phyloP scores from a whole-genome alignment of 2,113 vertebrate species.

The Callopanchax toddi region DNA sequence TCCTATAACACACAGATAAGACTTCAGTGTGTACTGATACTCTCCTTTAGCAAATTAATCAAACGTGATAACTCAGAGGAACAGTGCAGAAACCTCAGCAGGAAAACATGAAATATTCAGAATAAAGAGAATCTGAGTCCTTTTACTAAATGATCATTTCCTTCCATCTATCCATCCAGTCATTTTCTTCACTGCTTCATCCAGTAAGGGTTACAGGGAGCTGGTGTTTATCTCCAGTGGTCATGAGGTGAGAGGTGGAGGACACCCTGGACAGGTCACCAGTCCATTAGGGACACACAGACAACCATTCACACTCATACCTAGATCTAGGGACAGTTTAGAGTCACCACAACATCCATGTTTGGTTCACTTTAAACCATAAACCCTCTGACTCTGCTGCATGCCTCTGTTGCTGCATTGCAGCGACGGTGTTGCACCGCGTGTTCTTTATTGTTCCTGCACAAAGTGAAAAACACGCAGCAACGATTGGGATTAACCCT shows the following conservation, averaged over 20 bases:
- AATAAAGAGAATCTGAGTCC: slow-evolving; percentile 4
- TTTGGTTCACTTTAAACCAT: too few species aligned
- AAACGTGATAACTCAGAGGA: background rate
- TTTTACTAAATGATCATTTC: slow-evolving; percentile 18
- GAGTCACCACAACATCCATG: too few species aligned
- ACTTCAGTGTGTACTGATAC: background rate
- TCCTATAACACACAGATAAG: background rate
- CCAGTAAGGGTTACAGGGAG: too few species aligned
- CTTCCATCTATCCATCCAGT: too few species aligned
- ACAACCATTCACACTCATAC: too few species aligned
- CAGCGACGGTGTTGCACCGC: background rate
- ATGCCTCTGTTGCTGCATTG: background rate
- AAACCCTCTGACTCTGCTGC: background rate
- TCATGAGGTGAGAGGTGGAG: too few species aligned
- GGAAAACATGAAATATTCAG: slow-evolving; percentile 6
- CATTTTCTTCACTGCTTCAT: too few species aligned
- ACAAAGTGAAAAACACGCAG: slow-evolving; percentile 16
- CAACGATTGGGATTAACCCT: slow-evolving; percentile 28
- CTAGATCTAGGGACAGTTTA: too few species aligned
- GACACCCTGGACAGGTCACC: too few species aligned
- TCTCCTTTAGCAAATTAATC: background rate
- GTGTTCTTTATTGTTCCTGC: too few species aligned
- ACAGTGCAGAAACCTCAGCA: slow-evolving; percentile 15
- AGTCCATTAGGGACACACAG: too few species aligned
- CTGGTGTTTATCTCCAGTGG: too few species aligned